Evolutionary conservation across 2,888 invertebrate genomes (phyloP).

Genomic region (Lepidochrysops patricia): DNA sequence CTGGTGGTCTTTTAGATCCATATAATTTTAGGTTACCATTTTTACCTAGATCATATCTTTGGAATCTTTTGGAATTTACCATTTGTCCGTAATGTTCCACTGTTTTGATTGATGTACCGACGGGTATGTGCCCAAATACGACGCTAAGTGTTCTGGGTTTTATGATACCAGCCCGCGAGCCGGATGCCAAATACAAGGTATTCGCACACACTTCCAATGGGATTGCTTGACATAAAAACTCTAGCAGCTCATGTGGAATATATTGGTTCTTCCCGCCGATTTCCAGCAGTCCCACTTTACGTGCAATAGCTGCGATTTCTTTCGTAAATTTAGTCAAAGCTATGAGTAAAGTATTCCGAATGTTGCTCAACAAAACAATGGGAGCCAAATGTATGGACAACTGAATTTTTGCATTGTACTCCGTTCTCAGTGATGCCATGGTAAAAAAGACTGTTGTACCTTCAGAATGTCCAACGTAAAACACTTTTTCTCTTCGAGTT

Average conservation of each 20-base stretch:
- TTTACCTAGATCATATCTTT: constrained; percentile 51
- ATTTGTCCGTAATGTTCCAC: constrained; percentile 72
- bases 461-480: constrained; percentile 79
- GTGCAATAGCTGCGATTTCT: constrained; percentile 15
- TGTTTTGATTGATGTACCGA: constrained; percentile 65
- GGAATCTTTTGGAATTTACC: constrained; percentile 43
- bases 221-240: constrained; percentile 44
- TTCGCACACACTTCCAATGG: constrained; percentile 72
- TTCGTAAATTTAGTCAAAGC: background rate
- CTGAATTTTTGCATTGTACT: constrained; percentile 69
- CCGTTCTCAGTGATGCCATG: constrained; percentile 55
- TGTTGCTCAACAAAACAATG: constrained; percentile 41
- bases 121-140: constrained; percentile 66
- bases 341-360: constrained; percentile 38
- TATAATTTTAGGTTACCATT: constrained; percentile 46
- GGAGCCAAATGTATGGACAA: constrained; percentile 68
- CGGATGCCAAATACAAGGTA: constrained; percentile 71
- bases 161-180: constrained; percentile 69
- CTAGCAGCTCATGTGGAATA: constrained; percentile 48
- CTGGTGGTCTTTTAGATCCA: constrained; percentile 42
- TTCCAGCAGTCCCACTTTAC: constrained; percentile 72
- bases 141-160: constrained; percentile 67
- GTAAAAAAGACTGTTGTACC: constrained; percentile 73
- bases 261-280: constrained; percentile 73
- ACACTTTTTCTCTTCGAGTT: constrained; percentile 69